Evolutionary conservation across 2,797 vertebrate species (phyloP).

Genomic region (Notamacropus eugenii): DNA sequence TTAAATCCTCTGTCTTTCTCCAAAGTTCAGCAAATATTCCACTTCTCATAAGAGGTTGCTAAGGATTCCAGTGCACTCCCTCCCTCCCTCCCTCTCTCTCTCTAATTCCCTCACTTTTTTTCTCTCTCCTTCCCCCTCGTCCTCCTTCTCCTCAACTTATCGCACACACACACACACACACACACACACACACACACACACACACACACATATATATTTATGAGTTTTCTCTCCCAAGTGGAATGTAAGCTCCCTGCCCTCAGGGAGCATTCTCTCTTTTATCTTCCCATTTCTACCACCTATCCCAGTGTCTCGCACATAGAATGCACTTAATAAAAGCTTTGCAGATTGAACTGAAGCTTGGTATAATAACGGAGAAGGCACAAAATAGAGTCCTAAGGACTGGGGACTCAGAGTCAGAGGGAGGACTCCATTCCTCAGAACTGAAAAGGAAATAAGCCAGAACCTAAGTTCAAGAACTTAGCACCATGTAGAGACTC

Average conservation of each 20-base stretch:
- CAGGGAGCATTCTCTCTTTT: not conserved
- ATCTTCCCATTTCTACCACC: not conserved
- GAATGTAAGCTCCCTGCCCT: not conserved
- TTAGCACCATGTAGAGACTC: not conserved
- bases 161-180: too few species aligned
- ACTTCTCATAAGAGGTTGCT: too few species aligned
- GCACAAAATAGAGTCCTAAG: not conserved
- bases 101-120: too few species aligned
- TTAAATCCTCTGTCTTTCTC: too few species aligned
- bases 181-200: too few species aligned
- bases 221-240: not conserved
- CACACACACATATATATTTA: too few species aligned
- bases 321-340: not conserved
- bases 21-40: too few species aligned
- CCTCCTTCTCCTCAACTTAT: too few species aligned
- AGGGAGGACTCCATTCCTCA: not conserved
- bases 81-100: too few species aligned
- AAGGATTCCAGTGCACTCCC: too few species aligned
- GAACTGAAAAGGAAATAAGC: not conserved
- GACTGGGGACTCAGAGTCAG: not conserved
- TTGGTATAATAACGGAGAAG: not conserved
- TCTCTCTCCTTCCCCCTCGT: too few species aligned
- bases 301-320: not conserved
- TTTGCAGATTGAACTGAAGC: not conserved
- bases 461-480: not conserved